Conservation (phyloP, 2,888 invertebrate species). For the Tipula helvola region DNA sequence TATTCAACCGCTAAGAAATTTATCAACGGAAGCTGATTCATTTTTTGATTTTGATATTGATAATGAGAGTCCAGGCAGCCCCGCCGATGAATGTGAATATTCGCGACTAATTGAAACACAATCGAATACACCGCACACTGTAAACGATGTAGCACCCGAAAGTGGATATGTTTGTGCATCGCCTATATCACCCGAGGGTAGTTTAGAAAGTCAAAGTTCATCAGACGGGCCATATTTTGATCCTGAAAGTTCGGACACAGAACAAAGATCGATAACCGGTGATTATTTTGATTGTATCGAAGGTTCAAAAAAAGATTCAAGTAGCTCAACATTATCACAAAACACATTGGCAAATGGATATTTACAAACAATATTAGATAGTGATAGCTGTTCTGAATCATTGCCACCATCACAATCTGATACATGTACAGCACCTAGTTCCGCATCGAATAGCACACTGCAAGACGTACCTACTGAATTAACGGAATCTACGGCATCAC, state of each 20-base stretch:
- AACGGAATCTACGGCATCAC: conserved; percentile 18
- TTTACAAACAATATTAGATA: conserved; percentile 12
- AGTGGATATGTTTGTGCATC: conserved; percentile 40
- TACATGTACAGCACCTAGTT: conserved; percentile 16
- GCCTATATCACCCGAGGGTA: conserved; percentile 19
- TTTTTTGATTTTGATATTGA: conserved; percentile 53
- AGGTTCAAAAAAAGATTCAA: conserved; percentile 15
- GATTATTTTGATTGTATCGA: conserved; percentile 19
- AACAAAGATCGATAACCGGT: conserved; percentile 17
- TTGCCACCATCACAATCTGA: conserved; percentile 20
- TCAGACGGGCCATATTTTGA: conserved; percentile 40
- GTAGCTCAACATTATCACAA: background rate
- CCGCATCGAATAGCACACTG: conserved; percentile 19
- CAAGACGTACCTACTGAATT: conserved; percentile 28
- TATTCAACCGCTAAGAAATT: conserved; percentile 38
- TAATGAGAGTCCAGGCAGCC: conserved; percentile 53
- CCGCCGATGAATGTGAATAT: conserved; percentile 48
- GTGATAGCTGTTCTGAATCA: conserved; percentile 19
- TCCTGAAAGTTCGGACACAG: conserved; percentile 28
- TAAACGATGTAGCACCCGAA: conserved; percentile 38
- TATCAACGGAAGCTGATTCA: conserved; percentile 40
- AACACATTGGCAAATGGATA: conserved; percentile 22
- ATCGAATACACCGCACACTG: conserved; percentile 40
- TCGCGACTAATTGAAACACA: conserved; percentile 39
- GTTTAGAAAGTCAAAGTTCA: conserved; percentile 37